These are phyloP conservation scores for Montipora efflorescens DNA, from an alignment of 64 coral and sea anemone genomes.

Conservation along the genomic window DNA sequence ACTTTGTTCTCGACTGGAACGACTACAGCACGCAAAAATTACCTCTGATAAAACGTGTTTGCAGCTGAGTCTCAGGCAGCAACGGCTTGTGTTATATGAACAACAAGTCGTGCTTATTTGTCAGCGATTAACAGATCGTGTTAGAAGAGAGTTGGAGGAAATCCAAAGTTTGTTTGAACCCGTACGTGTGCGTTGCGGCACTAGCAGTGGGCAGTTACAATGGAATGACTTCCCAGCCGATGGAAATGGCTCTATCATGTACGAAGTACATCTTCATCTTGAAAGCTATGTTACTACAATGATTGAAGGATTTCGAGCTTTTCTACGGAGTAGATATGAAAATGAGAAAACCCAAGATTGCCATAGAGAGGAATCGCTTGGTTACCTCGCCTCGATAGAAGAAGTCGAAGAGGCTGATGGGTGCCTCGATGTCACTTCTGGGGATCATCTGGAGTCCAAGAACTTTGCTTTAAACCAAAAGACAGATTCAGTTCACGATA, in stretches of 20 bases:
- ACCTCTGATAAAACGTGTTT: constrained; percentile 13
- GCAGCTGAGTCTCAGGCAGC: constrained; percentile 14
- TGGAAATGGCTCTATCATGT: not conserved
- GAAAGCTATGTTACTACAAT: not conserved
- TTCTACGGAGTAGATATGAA: not conserved
- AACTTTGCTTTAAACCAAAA: no score
- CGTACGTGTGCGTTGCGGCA: not conserved
- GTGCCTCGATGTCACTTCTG: no score
- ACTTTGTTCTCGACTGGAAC: constrained; percentile 19
- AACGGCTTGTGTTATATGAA: constrained; percentile 32
- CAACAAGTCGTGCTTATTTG: not conserved
- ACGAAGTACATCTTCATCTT: not conserved
- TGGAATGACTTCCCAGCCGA: not conserved
- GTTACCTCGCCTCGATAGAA: not conserved
- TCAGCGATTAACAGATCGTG: not conserved
- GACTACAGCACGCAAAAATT: constrained; percentile 22
- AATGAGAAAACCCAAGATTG: not conserved
- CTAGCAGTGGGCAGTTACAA: not conserved
- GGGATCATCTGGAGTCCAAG: no score
- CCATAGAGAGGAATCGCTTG: not conserved
- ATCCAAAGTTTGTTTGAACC: not conserved
- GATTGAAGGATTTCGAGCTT: not conserved
- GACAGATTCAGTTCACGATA: no score
- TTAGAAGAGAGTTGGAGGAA: constrained; percentile 2
- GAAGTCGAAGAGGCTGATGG: not conserved